A percentile compares a stretch with the other conserved stretches of the same genome.
These are phyloP conservation scores for Anomalospiza imberbis DNA, from an alignment of 2,797 vertebrate genomes.

Conservation along the genomic window DNA sequence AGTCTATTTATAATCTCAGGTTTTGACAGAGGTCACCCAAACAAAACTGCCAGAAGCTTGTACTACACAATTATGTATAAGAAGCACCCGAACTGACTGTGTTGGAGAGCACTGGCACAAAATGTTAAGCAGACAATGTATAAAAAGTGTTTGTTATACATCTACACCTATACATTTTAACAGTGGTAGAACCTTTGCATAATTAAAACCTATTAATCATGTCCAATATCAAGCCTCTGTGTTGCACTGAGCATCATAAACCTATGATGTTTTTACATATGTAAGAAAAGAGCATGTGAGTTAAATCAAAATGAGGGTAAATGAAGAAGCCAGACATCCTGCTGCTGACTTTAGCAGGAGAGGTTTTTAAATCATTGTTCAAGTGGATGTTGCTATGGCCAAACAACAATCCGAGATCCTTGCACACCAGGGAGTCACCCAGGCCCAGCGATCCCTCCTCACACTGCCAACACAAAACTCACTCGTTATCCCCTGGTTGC, in stretches of 20 bases:
- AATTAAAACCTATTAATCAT: neutral
- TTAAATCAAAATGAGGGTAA: neutral
- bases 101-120: neutral
- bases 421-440: neutral
- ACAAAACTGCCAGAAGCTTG: neutral
- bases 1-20: neutral
- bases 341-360: neutral
- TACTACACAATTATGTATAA: neutral
- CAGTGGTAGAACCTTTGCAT: neutral
- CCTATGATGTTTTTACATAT: neutral
- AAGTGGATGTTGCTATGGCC: neutral
- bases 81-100: neutral
- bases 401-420: neutral
- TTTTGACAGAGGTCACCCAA: neutral
- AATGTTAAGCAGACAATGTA: neutral
- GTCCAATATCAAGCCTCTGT: neutral
- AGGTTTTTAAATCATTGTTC: neutral
- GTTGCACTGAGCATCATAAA: neutral
- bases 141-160: neutral
- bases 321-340: neutral
- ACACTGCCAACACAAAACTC: neutral
- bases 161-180: neutral
- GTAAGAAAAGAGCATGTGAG: neutral
- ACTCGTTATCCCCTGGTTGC: neutral
- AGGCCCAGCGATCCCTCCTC: neutral